Percentiles rank a stretch among this genome's conserved stretches.
These are phyloP conservation scores for Forbesichthys papilliferus DNA, from an alignment of 2,113 vertebrate species.

Conservation along the genomic window DNA sequence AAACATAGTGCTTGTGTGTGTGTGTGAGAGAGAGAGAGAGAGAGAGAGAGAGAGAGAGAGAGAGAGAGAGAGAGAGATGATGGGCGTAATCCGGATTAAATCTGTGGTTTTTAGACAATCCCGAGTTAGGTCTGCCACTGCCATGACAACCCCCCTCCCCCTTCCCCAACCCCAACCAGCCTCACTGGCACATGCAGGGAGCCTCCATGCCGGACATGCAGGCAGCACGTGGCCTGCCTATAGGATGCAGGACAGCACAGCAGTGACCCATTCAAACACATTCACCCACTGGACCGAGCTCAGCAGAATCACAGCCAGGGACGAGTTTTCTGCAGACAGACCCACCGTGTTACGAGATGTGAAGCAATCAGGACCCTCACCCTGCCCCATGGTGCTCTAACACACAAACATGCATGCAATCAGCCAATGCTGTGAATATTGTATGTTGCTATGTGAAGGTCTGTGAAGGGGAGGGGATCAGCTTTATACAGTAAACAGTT, in stretches of 20 bases:
- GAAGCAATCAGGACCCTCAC: too few species aligned
- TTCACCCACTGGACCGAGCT: too few species aligned
- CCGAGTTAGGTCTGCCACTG: slow-evolving; percentile 41
- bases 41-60: slow-evolving; percentile 13
- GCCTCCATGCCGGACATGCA: slow-evolving; percentile 62
- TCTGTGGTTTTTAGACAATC: slow-evolving; percentile 69
- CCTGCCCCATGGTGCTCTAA: too few species aligned
- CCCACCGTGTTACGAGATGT: too few species aligned
- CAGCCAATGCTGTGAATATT: too few species aligned
- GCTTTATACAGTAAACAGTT: too few species aligned
- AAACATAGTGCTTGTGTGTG: too few species aligned
- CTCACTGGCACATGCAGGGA: slow-evolving; percentile 64
- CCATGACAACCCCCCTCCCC: slow-evolving; percentile 52
- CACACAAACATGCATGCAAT: too few species aligned
- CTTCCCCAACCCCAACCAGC: slow-evolving; percentile 58
- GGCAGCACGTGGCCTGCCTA: slow-evolving; percentile 29
- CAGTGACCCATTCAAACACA: not conserved
- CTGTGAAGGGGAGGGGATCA: too few species aligned
- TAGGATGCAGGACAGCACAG: slow-evolving; percentile 43
- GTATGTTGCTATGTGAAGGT: too few species aligned
- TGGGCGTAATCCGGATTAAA: slow-evolving; percentile 74
- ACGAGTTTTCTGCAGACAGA: too few species aligned
- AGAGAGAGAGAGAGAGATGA: slow-evolving; percentile 47
- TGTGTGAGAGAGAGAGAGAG: slow-evolving; percentile 1
- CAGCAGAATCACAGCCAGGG: too few species aligned